Base-by-base conservation (phyloP, 1,140 invertebrate species). In the Melipona quadrifasciata region DNA sequence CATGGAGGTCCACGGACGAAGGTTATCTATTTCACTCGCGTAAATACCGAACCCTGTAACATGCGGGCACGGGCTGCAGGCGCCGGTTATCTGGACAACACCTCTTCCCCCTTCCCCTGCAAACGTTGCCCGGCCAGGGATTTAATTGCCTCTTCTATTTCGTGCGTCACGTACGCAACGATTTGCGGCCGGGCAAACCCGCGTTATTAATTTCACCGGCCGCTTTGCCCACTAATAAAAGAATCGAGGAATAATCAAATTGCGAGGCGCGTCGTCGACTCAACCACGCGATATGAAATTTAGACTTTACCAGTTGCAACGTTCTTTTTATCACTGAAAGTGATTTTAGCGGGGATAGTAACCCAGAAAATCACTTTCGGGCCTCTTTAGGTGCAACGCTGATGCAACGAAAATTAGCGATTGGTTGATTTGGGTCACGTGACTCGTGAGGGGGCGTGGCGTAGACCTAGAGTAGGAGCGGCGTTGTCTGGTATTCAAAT, bases 21-120 rank as follows among this genome's bases (percentile, higher is more conserved):
- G 86, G 86, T 87, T 87, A 87, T 87, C 86, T 87, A 80, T 87
- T 80, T 80, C 77, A 80, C 82, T 80, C 77, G 57, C 83, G 86
- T 87, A 87, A 87, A 87, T 87, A 87, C 82, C 51, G 67, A 82
- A 39, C 57, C 27, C 34, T 34, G 76, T 84, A 86, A 80, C 85
- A 85, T 76, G 82, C 86, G 72, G 72, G 86, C 72, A 65, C 80
- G 76, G 76, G 71, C 39, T 55, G 78, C 34, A 65, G 68, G 68
- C 68, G 34, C 55, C 47, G 64, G 86, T 87, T 87, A 87, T 87
- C 86, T 87, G 82, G 77, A 85, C 77, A 76, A 85, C 85, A 86
- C 82, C 76, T 79, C 76, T 51, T 61, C 61, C 76, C 74, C 61
- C 24, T n/a, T 19, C 82, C 73, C 47, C 8, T 47, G 74, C 64